Evolutionary conservation across 2,888 invertebrate genomes (phyloP).

Genomic region (Aricia artaxerxes): DNA sequence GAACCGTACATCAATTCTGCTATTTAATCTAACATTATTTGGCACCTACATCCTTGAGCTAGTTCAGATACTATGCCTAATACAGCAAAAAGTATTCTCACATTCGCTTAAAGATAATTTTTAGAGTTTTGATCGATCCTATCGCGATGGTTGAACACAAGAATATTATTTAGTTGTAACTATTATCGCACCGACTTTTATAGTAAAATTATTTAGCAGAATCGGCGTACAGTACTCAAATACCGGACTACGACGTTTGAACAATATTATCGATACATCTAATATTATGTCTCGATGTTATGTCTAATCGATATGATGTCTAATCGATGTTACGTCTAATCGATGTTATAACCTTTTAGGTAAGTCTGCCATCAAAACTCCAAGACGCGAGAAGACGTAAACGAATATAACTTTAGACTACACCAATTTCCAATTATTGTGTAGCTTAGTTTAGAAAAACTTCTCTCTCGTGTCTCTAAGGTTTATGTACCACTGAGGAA

Average conservation of each 20-base stretch:
- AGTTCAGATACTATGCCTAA: background rate
- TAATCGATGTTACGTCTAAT: background rate
- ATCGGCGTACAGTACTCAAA: background rate
- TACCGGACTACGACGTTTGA: background rate
- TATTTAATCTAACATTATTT: background rate
- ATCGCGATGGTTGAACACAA: no score
- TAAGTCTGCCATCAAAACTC: background rate
- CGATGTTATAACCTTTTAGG: background rate
- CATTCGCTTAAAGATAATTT: no score
- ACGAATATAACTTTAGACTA: background rate
- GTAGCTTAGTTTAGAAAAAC: background rate
- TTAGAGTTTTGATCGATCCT: no score
- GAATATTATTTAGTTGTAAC: no score
- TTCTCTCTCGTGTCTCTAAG: background rate
- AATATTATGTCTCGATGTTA: background rate
- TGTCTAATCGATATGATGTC: no score
- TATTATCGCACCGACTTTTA: no score
- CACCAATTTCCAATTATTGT: background rate
- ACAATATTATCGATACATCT: background rate
- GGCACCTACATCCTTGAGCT: background rate
- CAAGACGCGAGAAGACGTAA: background rate
- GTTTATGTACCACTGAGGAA: background rate
- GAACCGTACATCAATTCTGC: background rate
- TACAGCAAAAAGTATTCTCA: background rate
- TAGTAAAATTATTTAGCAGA: background rate